Evolutionary conservation across 2,888 invertebrate species (phyloP), one percentile per base, ranked within the genome.

Genomic region (Drosophila affinis): DNA sequence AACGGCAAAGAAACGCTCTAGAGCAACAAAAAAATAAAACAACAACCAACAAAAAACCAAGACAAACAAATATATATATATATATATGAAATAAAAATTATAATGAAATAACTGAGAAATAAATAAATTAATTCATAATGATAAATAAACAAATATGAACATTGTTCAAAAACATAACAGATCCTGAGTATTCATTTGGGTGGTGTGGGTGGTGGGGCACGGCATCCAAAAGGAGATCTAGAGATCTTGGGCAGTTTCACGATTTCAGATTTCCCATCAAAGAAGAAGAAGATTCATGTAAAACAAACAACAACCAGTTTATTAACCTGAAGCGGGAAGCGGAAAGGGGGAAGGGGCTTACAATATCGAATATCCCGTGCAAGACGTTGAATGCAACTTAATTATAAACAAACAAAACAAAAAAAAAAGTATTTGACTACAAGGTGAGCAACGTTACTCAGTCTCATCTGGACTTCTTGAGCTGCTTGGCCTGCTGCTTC

Each of bases 1-100:
- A 81, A 85, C 95, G 95, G 78, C 87, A 88, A 81, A 89, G 76
- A 82, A 79, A 77, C 71, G 89, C 87, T 87, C 80, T 86, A 84
- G 88, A 88, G 88, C 88, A 81, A 75, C 81, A 78, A 76, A 77
- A 80, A 82, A 78, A 51, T 59, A 52, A 55, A 64, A 58, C 62
- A 60, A 34, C 45, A 68, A 67, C 62, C 45, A 68, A 67, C 55
- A 71, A 69, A 68, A 62, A 69, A 69, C 57, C 68, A 69, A 68
- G 70, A 80, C 71, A 69, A 77, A 72, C 61, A 63, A 75, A 77
- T 62, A 64, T 65, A 75, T 69, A 72, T 72, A 72, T 70, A 65
- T 71, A 70, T 73, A 73, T 72, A 74, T 73, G 70, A 55, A 75
- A 80, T 79, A 85, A 79, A 88, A 88, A 83, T 82, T 83, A 88